phyloP scores from a whole-genome alignment of 1,140 invertebrate genomes.

The Lordiphosa collinella region DNA sequence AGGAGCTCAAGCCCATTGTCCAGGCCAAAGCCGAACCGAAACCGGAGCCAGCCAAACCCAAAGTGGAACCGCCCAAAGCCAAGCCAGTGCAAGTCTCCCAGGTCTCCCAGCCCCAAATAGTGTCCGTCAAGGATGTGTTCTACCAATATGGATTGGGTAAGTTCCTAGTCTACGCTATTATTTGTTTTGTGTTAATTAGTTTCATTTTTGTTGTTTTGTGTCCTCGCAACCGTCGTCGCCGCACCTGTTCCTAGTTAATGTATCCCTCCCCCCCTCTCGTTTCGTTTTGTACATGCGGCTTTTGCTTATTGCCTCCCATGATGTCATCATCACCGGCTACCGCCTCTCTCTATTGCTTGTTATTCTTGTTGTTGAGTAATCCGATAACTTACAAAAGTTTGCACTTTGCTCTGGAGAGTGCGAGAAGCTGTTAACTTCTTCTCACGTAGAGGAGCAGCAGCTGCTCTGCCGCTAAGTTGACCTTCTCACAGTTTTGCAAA shows the following conservation, averaged over 20 bases:
- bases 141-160: constrained; percentile 77
- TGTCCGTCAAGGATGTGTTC: constrained; percentile 78
- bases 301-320: background rate
- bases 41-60: constrained; percentile 30
- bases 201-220: constrained; percentile 16
- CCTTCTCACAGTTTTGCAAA: constrained; percentile 3
- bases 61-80: constrained; percentile 33
- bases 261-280: background rate
- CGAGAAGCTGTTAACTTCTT: background rate
- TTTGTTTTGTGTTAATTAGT: constrained; percentile 1
- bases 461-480: background rate
- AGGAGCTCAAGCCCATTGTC: constrained; percentile 31
- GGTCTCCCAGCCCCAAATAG: constrained; percentile 68
- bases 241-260: constrained; percentile 6
- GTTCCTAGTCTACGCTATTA: constrained; percentile 6
- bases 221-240: constrained; percentile 8
- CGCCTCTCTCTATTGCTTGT: constrained; percentile 1
- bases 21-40: constrained; percentile 22
- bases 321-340: constrained; percentile 4
- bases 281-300: background rate
- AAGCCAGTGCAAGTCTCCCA: constrained; percentile 24
- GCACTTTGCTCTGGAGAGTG: background rate
- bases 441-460: background rate
- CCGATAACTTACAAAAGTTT: background rate
- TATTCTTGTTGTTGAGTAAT: constrained; percentile 5